phyloP scores from a whole-genome alignment of 2,113 vertebrate species.

The Ailurus styani region DNA sequence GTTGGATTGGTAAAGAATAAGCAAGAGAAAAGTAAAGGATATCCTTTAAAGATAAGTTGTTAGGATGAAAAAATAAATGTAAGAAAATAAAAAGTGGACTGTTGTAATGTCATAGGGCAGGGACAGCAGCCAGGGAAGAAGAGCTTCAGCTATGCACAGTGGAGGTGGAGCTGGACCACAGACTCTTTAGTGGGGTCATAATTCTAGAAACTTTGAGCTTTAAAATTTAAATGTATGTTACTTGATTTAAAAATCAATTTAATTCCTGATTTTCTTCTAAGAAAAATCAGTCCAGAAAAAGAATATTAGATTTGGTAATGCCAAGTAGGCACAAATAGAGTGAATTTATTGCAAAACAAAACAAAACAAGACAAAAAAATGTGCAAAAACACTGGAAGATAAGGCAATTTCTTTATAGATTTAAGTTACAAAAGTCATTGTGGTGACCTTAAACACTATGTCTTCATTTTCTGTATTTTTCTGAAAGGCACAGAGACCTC shows the following conservation, averaged over 20 bases:
- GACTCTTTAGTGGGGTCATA: background rate
- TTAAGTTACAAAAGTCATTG: background rate
- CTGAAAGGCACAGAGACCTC: background rate
- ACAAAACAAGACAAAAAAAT: background rate
- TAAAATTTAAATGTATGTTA: background rate
- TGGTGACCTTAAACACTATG: background rate
- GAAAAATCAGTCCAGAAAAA: background rate
- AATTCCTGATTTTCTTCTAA: background rate
- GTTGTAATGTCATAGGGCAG: too few species aligned
- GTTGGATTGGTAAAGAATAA: background rate
- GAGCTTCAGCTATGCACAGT: rapidly evolving
- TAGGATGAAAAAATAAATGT: background rate
- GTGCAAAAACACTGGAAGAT: background rate
- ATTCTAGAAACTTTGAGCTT: background rate
- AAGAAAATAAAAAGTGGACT: background rate
- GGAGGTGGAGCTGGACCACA: background rate
- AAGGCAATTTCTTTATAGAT: background rate
- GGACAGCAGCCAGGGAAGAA: rapidly evolving
- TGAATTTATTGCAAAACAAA: background rate
- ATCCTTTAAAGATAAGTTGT: background rate
- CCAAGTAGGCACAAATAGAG: background rate
- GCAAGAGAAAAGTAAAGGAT: background rate
- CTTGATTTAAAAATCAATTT: background rate
- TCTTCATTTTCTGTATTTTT: background rate
- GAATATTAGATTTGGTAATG: background rate